Evolutionary conservation across 1,140 invertebrate genomes (phyloP).

Genomic region (Rhagoletis pomonella): DNA sequence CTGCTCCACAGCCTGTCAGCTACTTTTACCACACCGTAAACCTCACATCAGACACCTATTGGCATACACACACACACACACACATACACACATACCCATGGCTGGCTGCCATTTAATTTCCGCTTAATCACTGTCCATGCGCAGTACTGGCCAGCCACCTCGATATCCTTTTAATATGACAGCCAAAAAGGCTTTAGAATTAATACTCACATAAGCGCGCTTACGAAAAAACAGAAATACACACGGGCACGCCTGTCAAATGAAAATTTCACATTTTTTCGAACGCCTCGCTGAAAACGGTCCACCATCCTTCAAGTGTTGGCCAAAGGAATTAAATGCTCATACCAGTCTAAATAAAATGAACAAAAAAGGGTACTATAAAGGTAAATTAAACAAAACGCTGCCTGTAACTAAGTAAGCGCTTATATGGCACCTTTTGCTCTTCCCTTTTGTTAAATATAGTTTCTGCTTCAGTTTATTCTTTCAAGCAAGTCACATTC

Average conservation of each 20-base stretch:
- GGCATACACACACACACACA: background rate
- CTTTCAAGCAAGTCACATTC: background rate
- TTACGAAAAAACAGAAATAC: conserved; percentile 15
- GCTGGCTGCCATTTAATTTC: conserved; percentile 69
- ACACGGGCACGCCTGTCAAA: conserved; percentile 64
- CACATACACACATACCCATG: background rate
- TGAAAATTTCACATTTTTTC: conserved; percentile 62
- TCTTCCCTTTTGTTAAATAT: background rate
- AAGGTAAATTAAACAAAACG: background rate
- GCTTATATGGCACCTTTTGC: background rate
- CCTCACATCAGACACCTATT: background rate
- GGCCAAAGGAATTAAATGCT: conserved; percentile 50
- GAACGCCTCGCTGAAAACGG: background rate
- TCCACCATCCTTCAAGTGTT: conserved; percentile 55
- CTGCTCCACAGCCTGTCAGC: background rate
- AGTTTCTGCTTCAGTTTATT: background rate
- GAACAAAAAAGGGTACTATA: background rate
- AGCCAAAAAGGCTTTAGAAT: conserved; percentile 53
- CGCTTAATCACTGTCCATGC: conserved; percentile 72
- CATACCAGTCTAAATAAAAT: background rate
- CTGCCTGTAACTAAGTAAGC: conserved; percentile 27
- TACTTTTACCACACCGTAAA: background rate
- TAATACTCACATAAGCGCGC: background rate
- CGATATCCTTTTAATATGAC: conserved; percentile 56
- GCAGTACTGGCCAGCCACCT: background rate